Evolutionary conservation across 1,140 invertebrate species (phyloP).

Genomic region (Epicauta chinensis): DNA sequence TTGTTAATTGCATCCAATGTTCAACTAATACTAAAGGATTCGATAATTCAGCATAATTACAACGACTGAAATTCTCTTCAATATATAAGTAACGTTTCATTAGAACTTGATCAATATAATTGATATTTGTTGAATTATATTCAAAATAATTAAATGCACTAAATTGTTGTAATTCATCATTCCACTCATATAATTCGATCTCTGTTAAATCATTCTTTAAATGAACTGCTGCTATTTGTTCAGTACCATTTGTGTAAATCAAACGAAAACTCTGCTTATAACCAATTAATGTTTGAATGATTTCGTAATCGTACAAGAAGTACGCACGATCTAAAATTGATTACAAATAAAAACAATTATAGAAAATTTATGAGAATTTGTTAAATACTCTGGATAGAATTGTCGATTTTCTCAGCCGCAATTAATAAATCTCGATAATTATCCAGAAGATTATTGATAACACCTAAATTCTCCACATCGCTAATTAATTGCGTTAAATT

Average conservation of each 20-base stretch:
- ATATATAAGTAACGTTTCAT: slow-evolving; percentile 2
- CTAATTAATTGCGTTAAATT: slow-evolving; percentile 29
- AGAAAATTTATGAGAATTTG: too few species aligned
- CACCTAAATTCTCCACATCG: slow-evolving; percentile 26
- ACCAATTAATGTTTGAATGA: slow-evolving; percentile 11
- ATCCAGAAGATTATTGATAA: slow-evolving; percentile 25
- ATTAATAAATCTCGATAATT: slow-evolving; percentile 29
- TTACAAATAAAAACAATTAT: slow-evolving; percentile 6
- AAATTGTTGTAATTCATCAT: slow-evolving; percentile 14
- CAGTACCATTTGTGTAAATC: not conserved
- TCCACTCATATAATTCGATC: slow-evolving; percentile 24
- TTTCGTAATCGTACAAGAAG: slow-evolving; percentile 31
- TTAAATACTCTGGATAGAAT: slow-evolving; percentile 27
- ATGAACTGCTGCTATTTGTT: slow-evolving; percentile 12
- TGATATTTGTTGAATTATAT: slow-evolving; percentile 4
- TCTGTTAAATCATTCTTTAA: slow-evolving; percentile 1
- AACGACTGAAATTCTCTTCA: not conserved
- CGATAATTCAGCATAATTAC: too few species aligned
- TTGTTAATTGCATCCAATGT: not conserved
- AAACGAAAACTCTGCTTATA: slow-evolving; percentile 13
- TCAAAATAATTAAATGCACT: not conserved
- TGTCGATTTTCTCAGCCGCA: slow-evolving; percentile 21
- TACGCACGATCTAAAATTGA: slow-evolving; percentile 29
- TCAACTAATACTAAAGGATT: too few species aligned
- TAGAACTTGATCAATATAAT: slow-evolving; percentile 5